Percentiles rank a stretch among this genome's conserved stretches.
Evolutionary conservation across 1,140 invertebrate species (phyloP).

Genomic region (Elysia chlorotica): DNA sequence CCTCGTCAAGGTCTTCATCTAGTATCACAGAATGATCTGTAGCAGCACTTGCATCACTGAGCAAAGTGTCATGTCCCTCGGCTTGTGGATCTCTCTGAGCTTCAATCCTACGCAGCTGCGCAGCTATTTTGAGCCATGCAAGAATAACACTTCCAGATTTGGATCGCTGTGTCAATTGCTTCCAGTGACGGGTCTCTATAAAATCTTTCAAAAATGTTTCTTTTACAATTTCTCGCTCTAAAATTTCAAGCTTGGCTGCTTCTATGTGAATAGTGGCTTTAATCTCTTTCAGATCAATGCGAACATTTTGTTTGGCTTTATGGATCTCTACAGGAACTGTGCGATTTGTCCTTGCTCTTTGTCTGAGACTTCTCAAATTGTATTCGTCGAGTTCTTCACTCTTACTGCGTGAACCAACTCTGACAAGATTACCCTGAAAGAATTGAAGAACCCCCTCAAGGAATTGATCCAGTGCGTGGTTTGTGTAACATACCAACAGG

Average conservation of each 20-base stretch:
- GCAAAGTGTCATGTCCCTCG: neutral
- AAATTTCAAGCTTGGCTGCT: slow-evolving; percentile 32
- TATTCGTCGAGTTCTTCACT: slow-evolving; percentile 47
- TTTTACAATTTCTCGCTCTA: slow-evolving; percentile 35
- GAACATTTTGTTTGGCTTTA: slow-evolving; percentile 29
- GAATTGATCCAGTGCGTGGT: slow-evolving; percentile 88
- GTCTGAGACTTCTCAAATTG: slow-evolving; percentile 28
- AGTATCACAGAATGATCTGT: too few species aligned
- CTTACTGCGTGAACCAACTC: slow-evolving; percentile 76
- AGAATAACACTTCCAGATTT: slow-evolving; percentile 23
- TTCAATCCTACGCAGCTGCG: slow-evolving; percentile 11
- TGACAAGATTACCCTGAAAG: slow-evolving; percentile 64
- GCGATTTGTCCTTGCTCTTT: slow-evolving; percentile 20
- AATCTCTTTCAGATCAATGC: slow-evolving; percentile 19
- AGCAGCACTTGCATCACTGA: slow-evolving; percentile 14
- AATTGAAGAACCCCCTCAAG: slow-evolving; percentile 68
- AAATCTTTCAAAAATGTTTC: slow-evolving; percentile 26
- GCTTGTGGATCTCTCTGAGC: neutral
- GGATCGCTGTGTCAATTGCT: slow-evolving; percentile 4
- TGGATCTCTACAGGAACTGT: slow-evolving; percentile 25
- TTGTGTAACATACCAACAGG: slow-evolving; percentile 82
- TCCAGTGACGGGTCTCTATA: slow-evolving; percentile 23
- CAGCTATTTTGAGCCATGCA: slow-evolving; percentile 32
- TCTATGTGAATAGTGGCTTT: slow-evolving; percentile 31
- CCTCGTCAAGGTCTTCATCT: slow-evolving; percentile 19